Evolutionary conservation across 2,797 vertebrate species (phyloP), one percentile per base, ranked within the genome.

Genomic region (Pyrrhura leucotis): DNA sequence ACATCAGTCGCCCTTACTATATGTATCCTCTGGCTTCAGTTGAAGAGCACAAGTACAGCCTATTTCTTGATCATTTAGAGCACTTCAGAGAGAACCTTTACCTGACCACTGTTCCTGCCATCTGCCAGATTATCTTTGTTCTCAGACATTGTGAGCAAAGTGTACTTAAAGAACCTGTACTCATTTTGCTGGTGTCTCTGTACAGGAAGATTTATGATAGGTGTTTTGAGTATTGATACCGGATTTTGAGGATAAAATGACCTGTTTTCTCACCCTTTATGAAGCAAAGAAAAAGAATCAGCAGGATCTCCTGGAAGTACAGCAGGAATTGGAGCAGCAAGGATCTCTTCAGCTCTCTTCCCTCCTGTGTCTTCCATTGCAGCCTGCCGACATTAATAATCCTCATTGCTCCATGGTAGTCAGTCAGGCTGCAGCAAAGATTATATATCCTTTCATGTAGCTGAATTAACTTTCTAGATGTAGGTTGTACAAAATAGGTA

Each of bases 361-460:
- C 21, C 21, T 75, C 62, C 58, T 18, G 31, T 44, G 8, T 58
- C 48, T 84, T 21, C 48, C 48, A 51, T 0, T 0, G 6, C 51
- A 76, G 47, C 19, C 35, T 80, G 37, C 42, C 42, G 63, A 35
- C 31, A 8, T 71, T 21, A 80, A 37, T 83, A 69, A 74, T 67
- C 35, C 29, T 85, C 35, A 31, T 40, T 83, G 56, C 37, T 85
- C 45, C 15, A 4, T 1, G 2, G 58, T 40, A 48, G 29, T 79
- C 56, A 67, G 51, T 66, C 29, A 73, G 37, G 47, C 83, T 88
- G 28, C 48, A 88, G 44, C 28, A 75, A 44, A 88, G 68, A 61
- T 89, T 82, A 63, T 83, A 85, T 77, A 48, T 44, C 53, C 22
- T 88, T 81, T 89, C 61, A 69, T 88, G 18, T 12, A 61, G 53